These are phyloP conservation scores for Tenthredo notha DNA, from an alignment of 2,888 invertebrate species.

Conservation along the genomic window DNA sequence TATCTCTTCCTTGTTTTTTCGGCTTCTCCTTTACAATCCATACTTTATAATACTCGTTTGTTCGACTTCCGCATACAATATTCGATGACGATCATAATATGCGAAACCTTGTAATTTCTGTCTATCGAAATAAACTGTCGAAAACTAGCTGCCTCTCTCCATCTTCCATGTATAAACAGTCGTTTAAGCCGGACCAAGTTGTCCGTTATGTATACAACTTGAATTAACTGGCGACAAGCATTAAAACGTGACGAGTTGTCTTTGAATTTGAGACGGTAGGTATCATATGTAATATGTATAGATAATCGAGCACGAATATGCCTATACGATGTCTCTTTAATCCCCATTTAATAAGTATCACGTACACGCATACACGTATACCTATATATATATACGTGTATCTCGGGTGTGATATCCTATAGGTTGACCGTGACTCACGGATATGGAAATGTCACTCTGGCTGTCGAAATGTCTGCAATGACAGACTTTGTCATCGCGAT, in stretches of 20 bases:
- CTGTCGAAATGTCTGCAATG: conserved; percentile 23
- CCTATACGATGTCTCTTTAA: not conserved
- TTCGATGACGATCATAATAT: not conserved
- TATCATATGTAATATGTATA: not conserved
- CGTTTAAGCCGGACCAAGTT: not conserved
- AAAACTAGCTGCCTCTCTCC: not conserved
- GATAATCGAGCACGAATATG: too few relatives aligned
- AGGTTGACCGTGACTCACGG: conserved; percentile 10
- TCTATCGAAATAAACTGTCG: not conserved
- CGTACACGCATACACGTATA: not conserved
- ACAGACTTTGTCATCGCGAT: conserved; percentile 40
- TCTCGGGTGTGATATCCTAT: not conserved
- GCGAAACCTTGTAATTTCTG: not conserved
- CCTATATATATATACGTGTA: not conserved
- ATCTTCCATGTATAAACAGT: not conserved
- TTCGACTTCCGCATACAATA: not conserved
- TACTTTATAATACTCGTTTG: not conserved
- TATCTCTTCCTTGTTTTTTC: not conserved
- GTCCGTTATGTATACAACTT: not conserved
- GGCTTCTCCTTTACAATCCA: not conserved
- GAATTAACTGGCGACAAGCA: conserved; percentile 1
- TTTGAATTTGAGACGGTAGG: not conserved
- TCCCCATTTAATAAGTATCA: not conserved
- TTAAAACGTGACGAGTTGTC: conserved; percentile 15
- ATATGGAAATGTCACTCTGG: conserved; percentile 28